Evolutionary conservation across 2,888 invertebrate genomes (phyloP).

Genomic region (Escarpia spicata): DNA sequence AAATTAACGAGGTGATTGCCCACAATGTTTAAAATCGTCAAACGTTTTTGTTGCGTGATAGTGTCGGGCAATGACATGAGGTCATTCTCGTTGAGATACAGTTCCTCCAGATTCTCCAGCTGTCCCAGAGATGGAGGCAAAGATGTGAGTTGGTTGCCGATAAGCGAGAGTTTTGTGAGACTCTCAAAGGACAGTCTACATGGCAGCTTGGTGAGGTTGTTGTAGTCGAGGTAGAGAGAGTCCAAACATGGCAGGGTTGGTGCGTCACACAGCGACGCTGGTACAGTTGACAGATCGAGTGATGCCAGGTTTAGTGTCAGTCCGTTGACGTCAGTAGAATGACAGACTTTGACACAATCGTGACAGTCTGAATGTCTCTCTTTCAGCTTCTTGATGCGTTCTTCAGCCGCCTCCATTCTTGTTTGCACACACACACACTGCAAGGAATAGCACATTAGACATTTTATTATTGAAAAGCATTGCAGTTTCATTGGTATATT

Average conservation of each 20-base stretch:
- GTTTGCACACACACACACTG: background rate
- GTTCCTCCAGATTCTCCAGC: conserved; percentile 47
- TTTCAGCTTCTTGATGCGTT: background rate
- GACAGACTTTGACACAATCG: conserved; percentile 7
- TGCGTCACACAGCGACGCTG: conserved; percentile 19
- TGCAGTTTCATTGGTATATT: background rate
- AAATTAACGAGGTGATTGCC: conserved; percentile 45
- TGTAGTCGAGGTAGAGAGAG: conserved; percentile 30
- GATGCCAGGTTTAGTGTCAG: background rate
- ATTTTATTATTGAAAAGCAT: background rate
- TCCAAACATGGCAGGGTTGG: background rate
- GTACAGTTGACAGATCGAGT: background rate
- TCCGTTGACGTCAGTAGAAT: background rate
- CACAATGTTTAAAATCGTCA: conserved; percentile 45
- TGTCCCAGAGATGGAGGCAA: conserved; percentile 52
- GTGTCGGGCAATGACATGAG: conserved; percentile 53
- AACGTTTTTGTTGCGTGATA: conserved; percentile 39
- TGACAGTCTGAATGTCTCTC: background rate
- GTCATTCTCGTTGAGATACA: conserved; percentile 53
- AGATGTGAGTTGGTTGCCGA: conserved; percentile 51
- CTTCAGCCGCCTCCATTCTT: background rate
- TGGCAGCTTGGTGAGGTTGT: conserved; percentile 19
- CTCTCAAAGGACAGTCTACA: background rate
- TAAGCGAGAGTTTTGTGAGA: conserved; percentile 33
- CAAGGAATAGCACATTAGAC: background rate